Evolutionary conservation across 2,797 vertebrate genomes (phyloP), one percentile per base, ranked within the genome.

Genomic region (Etheostoma perlongum): DNA sequence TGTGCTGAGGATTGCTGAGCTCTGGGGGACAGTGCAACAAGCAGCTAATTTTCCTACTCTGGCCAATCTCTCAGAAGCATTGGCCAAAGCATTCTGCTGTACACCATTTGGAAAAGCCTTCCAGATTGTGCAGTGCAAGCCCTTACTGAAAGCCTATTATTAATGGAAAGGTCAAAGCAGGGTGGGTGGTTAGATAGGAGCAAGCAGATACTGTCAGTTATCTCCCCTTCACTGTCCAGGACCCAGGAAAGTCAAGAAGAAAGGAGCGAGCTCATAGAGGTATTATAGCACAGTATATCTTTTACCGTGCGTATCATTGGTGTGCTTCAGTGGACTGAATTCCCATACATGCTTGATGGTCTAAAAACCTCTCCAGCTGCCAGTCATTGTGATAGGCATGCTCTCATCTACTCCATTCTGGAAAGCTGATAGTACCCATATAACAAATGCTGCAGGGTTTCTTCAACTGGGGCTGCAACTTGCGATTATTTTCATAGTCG

Each of bases 131-230:
- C 70, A 67, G 76, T 46, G 69, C 67, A 82, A 82, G 80, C 72
- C 79, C 74, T 79, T 55, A 82, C 82, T 84, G 90, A 86, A 91
- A 86, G 82, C 85, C 87, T 91, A 76, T 91, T 92, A 94, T 95
- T 94, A 94, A 92, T 92, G 89, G 89, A 92, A 94, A 94, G 93
- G 93, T 94, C 93, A 93, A 76, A 78, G 77, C 85, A 75, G 83
- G 87, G 84, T 88, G 88, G 85, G 86, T 76, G 85, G 86, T 87
- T 76, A 80, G 89, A 90, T 87, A 77, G 75, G 69, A 77, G 75
- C 72, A 72, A 78, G 74, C 72, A 88, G 82, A 90, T 91, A 87
- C 84, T 81, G 83, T 88, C 82, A 82, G 53, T 68, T 88, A 64
- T 78, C 49, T 76, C n/a, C 65, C 74, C 73, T 78, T 85, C 75